These are phyloP conservation scores for Gymnocephalus cernua DNA, from an alignment of 2,113 vertebrate genomes.

Conservation along the genomic window DNA sequence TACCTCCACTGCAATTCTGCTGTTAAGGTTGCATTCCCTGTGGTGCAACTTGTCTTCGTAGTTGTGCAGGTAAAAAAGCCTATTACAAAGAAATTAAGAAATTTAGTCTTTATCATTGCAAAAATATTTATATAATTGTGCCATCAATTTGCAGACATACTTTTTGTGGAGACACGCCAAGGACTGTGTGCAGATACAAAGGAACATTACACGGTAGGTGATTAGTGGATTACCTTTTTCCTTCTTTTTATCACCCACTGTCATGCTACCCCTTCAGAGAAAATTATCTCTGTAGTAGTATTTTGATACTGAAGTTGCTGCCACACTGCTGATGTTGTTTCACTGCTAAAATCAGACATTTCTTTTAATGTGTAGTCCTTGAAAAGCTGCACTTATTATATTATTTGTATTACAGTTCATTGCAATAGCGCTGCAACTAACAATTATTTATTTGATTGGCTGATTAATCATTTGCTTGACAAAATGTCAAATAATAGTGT, in stretches of 20 bases:
- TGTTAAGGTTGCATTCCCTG: constrained; percentile 91
- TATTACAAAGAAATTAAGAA: background rate
- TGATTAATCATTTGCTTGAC: background rate
- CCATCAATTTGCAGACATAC: constrained; percentile 87
- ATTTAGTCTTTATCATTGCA: background rate
- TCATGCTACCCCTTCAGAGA: background rate
- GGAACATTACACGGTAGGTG: constrained; percentile 88
- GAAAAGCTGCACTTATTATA: background rate
- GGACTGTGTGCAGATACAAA: constrained; percentile 91
- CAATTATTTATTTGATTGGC: background rate
- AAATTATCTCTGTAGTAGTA: background rate
- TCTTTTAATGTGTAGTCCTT: background rate
- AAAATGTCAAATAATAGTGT: background rate
- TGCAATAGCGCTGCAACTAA: background rate
- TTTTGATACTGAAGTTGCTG: background rate
- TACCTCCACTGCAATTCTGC: constrained; percentile 89
- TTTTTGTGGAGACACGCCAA: constrained; percentile 93
- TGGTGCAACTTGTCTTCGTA: constrained; percentile 91
- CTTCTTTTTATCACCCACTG: background rate
- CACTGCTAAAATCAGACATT: background rate
- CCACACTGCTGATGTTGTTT: background rate
- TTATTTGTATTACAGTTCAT: background rate
- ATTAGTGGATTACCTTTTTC: background rate
- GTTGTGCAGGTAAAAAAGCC: constrained; percentile 87
- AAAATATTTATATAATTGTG: background rate